phyloP scores from a whole-genome alignment of 1,140 invertebrate genomes.

The Ladona fulva region DNA sequence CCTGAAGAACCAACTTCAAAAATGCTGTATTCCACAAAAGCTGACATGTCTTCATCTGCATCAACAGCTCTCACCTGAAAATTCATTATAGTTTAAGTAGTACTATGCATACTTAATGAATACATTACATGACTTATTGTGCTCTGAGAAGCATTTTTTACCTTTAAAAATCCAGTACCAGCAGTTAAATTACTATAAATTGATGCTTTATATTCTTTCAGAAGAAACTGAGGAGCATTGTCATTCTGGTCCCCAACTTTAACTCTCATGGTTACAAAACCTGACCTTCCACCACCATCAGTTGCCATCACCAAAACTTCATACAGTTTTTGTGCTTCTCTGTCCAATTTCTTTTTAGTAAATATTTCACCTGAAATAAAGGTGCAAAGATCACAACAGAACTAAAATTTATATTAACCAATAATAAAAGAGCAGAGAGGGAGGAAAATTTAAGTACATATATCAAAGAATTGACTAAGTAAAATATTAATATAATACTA shows the following conservation, averaged over 20 bases:
- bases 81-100: background rate
- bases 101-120: slow-evolving; percentile 14
- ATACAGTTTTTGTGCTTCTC: slow-evolving; percentile 64
- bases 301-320: slow-evolving; percentile 75
- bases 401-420: slow-evolving; percentile 15
- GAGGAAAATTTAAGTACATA: background rate
- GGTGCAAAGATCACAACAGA: no score
- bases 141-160: slow-evolving; percentile 32
- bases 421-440: background rate
- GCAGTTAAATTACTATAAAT: slow-evolving; percentile 52
- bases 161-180: slow-evolving; percentile 56
- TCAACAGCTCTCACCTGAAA: slow-evolving; percentile 52
- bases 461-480: no score
- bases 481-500: no score
- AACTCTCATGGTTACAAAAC: slow-evolving; percentile 68
- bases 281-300: slow-evolving; percentile 72
- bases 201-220: slow-evolving; percentile 69
- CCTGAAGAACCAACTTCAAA: slow-evolving; percentile 52
- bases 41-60: slow-evolving; percentile 56
- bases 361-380: slow-evolving; percentile 58
- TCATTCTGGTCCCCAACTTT: slow-evolving; percentile 79
- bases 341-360: slow-evolving; percentile 64
- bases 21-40: slow-evolving; percentile 60
- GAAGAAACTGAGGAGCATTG: slow-evolving; percentile 68
- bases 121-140: background rate